Evolutionary conservation across 2,113 vertebrate species (phyloP).

Genomic region (Gobiocypris rarus): DNA sequence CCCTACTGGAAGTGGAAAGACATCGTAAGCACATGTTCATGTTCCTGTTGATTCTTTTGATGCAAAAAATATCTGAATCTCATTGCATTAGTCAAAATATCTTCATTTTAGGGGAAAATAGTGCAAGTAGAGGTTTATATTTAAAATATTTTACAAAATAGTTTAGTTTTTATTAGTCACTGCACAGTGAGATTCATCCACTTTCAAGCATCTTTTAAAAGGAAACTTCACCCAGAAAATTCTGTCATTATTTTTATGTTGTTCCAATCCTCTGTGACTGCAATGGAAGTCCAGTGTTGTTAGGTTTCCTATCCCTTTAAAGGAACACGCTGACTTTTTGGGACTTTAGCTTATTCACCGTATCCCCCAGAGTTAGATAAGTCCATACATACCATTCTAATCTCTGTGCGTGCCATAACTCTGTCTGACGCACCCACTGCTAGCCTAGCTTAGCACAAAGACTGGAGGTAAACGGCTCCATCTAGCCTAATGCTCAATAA

Average conservation of each 20-base stretch:
- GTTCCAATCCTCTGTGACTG: not conserved
- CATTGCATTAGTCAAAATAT: not conserved
- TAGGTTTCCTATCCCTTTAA: not conserved
- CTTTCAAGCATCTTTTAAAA: not conserved
- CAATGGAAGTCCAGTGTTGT: not conserved
- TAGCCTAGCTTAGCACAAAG: too few relatives aligned
- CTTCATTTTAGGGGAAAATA: not conserved
- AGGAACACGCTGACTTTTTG: too few relatives aligned
- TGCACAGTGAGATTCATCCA: not conserved
- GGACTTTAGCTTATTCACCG: too few relatives aligned
- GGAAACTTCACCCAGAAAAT: not conserved
- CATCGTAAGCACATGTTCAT: slow-evolving; percentile 71
- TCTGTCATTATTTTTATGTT: not conserved
- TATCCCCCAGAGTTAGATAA: too few relatives aligned
- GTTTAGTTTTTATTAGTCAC: not conserved
- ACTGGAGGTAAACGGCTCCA: too few relatives aligned
- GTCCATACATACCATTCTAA: too few relatives aligned
- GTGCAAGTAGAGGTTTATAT: too few relatives aligned
- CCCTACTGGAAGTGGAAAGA: slow-evolving; percentile 81
- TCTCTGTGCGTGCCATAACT: too few relatives aligned
- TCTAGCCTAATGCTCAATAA: too few relatives aligned
- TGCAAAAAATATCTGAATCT: not conserved
- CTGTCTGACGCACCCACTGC: too few relatives aligned
- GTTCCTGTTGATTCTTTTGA: not conserved
- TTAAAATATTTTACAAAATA: too few relatives aligned